Conservation (phyloP, 2,888 invertebrate genomes). For the Plusia festucae region DNA sequence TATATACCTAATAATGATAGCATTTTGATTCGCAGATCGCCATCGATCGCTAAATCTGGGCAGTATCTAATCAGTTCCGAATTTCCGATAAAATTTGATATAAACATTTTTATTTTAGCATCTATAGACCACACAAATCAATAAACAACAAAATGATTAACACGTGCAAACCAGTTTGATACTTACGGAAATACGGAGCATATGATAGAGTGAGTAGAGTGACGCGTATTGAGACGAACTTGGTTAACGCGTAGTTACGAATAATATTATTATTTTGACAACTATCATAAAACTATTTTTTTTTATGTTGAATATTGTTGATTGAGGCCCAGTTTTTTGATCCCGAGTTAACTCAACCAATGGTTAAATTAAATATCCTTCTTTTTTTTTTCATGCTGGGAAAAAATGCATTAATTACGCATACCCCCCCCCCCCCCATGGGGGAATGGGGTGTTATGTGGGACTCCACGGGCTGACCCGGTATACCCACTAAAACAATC, state of each 20-base stretch:
- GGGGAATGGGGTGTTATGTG: too few species aligned
- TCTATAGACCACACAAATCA: not conserved
- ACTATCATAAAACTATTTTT: not conserved
- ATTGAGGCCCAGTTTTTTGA: too few species aligned
- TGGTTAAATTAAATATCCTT: too few species aligned
- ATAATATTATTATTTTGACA: not conserved
- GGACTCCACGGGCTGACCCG: too few species aligned
- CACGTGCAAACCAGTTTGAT: not conserved
- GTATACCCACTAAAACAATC: too few species aligned
- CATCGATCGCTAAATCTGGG: not conserved
- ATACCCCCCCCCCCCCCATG: too few species aligned
- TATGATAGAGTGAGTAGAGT: too few species aligned
- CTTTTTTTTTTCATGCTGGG: too few species aligned
- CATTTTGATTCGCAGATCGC: not conserved
- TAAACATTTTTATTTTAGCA: not conserved
- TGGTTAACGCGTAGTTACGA: not conserved
- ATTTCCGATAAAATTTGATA: not conserved
- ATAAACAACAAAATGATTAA: not conserved
- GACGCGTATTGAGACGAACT: not conserved
- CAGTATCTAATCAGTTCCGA: not conserved
- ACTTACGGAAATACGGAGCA: not conserved
- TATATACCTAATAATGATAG: not conserved
- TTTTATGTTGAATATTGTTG: not conserved
- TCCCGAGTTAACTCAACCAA: too few species aligned
- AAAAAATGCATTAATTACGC: too few species aligned